A percentile compares a stretch with the other conserved stretches of the same genome.
Conservation (phyloP, 2,797 vertebrate genomes). For the Emys orbicularis region DNA sequence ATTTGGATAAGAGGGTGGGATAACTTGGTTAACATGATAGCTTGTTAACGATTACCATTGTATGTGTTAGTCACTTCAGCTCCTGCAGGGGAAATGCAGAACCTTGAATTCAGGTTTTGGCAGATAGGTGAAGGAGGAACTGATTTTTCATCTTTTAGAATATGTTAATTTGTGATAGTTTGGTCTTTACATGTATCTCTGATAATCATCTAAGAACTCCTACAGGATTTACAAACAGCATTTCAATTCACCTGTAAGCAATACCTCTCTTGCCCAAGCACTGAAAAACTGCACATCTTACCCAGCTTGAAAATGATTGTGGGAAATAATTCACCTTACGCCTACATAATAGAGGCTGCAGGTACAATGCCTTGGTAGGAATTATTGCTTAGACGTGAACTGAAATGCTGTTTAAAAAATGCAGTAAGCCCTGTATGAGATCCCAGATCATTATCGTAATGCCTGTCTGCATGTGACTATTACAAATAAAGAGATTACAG, state of each 20-base stretch:
- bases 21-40: background rate
- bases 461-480: background rate
- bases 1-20: background rate
- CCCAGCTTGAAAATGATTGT: background rate
- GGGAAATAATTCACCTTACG: slow-evolving; percentile 28
- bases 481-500: background rate
- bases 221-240: background rate
- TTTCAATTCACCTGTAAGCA: background rate
- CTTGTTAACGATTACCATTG: background rate
- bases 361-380: background rate
- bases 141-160: background rate
- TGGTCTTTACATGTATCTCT: background rate
- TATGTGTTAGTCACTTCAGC: background rate
- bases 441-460: accelerated
- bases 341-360: background rate
- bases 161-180: background rate
- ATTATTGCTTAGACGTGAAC: background rate
- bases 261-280: background rate
- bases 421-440: background rate
- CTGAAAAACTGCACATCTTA: background rate
- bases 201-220: background rate
- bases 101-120: slow-evolving; percentile 63
- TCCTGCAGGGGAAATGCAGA: slow-evolving; percentile 13
- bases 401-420: background rate
- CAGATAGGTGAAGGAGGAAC: slow-evolving; percentile 25